These are phyloP conservation scores for Gasteruption jaculator DNA, from an alignment of 2,888 invertebrate species.

Conservation along the genomic window DNA sequence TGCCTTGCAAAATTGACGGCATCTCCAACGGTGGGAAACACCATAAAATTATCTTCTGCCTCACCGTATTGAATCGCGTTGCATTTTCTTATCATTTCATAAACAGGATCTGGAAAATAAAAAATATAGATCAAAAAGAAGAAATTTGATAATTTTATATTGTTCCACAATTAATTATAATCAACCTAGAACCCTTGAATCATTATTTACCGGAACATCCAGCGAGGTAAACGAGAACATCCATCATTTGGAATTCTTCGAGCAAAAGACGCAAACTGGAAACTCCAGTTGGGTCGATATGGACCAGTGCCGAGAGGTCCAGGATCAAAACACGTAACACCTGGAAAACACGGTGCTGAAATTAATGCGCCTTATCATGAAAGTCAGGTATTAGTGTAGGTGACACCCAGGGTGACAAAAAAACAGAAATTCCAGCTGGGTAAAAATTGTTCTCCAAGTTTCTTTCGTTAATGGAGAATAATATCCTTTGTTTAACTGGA, in stretches of 20 bases:
- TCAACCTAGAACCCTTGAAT: slow-evolving; percentile 17
- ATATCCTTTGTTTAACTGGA: too few species aligned
- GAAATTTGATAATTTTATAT: too few species aligned
- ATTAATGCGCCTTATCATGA: slow-evolving; percentile 7
- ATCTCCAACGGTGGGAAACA: slow-evolving; percentile 69
- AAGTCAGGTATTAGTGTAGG: too few species aligned
- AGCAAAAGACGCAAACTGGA: slow-evolving; percentile 58
- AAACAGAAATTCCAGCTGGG: too few species aligned
- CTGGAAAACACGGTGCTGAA: too few species aligned
- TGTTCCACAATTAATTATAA: too few species aligned
- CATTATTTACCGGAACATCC: slow-evolving; percentile 61
- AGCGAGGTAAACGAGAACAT: slow-evolving; percentile 59
- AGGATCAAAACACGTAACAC: slow-evolving; percentile 58
- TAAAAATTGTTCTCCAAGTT: too few species aligned
- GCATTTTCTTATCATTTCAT: slow-evolving; percentile 63
- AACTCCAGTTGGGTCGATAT: slow-evolving; percentile 69
- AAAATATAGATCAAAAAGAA: too few species aligned
- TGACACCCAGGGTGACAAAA: too few species aligned
- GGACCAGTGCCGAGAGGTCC: slow-evolving; percentile 67
- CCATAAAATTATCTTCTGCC: slow-evolving; percentile 53
- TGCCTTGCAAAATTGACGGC: slow-evolving; percentile 57
- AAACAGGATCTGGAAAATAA: slow-evolving; percentile 58
- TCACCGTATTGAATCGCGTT: slow-evolving; percentile 56
- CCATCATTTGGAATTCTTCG: slow-evolving; percentile 56
- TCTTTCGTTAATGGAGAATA: too few species aligned